Base-by-base conservation (phyloP, 2,888 invertebrate genomes). In the Coecobrya sp. region DNA sequence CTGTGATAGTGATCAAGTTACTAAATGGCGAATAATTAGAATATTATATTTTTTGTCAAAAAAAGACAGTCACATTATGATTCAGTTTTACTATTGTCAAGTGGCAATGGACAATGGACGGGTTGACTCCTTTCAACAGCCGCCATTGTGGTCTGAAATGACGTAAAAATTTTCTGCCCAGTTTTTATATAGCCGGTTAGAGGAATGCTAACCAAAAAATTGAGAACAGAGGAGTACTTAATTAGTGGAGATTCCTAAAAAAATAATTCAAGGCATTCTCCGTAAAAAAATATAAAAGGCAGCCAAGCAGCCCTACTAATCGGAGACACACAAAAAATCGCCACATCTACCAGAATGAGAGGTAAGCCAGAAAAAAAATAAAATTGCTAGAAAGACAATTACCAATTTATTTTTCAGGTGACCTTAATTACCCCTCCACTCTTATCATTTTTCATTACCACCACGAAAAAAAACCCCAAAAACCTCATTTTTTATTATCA, bases 91-190 rank as follows among this genome's bases (percentile, higher is more conserved):
- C 10, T 49, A 11, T 10, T 13, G 11, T 49, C 7, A 13, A 1
- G 49, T 49, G 49, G 49, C 10, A 49, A 49, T 49, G 7, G 49
- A 49, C 42, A 4, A 42, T n/a, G n/a, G n/a, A 13, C 49, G 13
- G 49, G 49, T 49, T 7, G 49, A 49, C 45, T 25, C 45, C 22
- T n/a, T n/a, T n/a, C n/a, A n/a, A n/a, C 49, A 19, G 73, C 68
- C n/a, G 16, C 10, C 49, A 10, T 49, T n/a, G 76, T 76, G 76
- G 76, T 73, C 73, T 42, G 76, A 76, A 11, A 76, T 76, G 76
- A 76, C 76, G 22, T 76, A 49, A 22, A 25, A 49, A n/a, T n/a
- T n/a, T n/a, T n/a, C n/a, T n/a, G n/a, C n/a, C n/a, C n/a, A n/a
- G n/a, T n/a, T n/a, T n/a, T n/a, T n/a, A n/a, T n/a, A n/a, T n/a